Percentiles rank a stretch among this genome's conserved stretches.
phyloP scores from a whole-genome alignment of 2,888 invertebrate genomes.

The Cyclophora albipunctata region DNA sequence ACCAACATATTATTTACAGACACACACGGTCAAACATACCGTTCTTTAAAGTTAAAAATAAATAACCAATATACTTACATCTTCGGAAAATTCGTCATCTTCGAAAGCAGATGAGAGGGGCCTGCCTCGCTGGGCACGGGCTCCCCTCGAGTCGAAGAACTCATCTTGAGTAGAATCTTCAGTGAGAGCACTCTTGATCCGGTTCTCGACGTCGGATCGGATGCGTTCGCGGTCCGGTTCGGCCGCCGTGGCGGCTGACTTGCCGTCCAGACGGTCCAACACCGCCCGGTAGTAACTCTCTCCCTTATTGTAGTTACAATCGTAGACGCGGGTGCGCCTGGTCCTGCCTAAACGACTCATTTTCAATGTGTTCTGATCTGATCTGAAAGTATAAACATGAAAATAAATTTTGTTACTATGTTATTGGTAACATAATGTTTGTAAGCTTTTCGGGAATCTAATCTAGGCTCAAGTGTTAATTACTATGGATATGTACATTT shows the following conservation, averaged over 20 bases:
- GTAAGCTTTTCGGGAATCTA: no score
- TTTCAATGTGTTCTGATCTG: conserved; percentile 13
- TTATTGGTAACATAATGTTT: no score
- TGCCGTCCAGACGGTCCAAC: conserved; percentile 83
- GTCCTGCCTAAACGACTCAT: conserved; percentile 75
- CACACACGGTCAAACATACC: no score
- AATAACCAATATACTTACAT: conserved; percentile 45
- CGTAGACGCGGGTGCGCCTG: conserved; percentile 87
- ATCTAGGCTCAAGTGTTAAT: no score
- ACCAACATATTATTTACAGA: no score
- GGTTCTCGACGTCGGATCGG: conserved; percentile 50
- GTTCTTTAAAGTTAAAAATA: no score
- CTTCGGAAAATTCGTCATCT: conserved; percentile 64
- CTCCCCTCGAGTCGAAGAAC: conserved; percentile 79
- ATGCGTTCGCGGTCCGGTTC: conserved; percentile 55
- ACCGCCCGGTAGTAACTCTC: conserved; percentile 88
- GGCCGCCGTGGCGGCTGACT: conserved; percentile 44
- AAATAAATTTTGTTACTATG: no score
- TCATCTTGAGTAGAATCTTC: conserved; percentile 66
- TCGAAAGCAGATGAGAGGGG: conserved; percentile 62
- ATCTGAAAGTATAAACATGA: not conserved
- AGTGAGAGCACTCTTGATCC: conserved; percentile 52
- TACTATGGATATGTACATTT: no score
- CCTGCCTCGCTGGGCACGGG: conserved; percentile 62
- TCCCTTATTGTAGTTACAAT: conserved; percentile 89